Evolutionary conservation across 2,797 vertebrate genomes (phyloP), one percentile per base, ranked within the genome.

Genomic region (Hipposideros larvatus): DNA sequence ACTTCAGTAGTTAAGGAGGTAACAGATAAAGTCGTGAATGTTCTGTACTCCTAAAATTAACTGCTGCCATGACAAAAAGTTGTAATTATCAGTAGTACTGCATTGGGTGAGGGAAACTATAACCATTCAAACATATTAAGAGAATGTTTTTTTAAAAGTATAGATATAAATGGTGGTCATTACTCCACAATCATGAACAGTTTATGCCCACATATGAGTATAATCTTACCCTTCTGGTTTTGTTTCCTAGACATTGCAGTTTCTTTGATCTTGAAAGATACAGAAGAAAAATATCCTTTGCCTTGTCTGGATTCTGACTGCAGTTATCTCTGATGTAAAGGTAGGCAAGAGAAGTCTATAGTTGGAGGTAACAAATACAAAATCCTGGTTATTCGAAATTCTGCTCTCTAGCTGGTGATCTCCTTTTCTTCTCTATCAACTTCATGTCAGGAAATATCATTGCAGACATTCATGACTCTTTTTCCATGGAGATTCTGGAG

Each of bases 191-290:
- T 57, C 68, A 71, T 28, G 55, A 87, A 92, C 21, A 18, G 15
- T 34, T 37, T 77, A n/a, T 37, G 0, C 3, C 8, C 55, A 26
- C 14, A 26, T 28, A 28, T 4, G 48, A 51, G 48, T 9, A 18
- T 77, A 93, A 59, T 74, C 98, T 98, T 98, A 99, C 98, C 98
- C 94, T 98, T 99, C 22, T 98, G 97, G 37, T 83, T 98, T 96
- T 99, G 98, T 96, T 98, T 99, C 96, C 98, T 98, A 92, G 98
- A 98, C 98, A 99, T 98, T 96, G 96, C 61, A 15, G 89, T 6
- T 89, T 31, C 84, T 94, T 93, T 70, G n/a, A 63, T 95, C 68
- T 93, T 59, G 21, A 85, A 96, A 92, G 75, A 86, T 15, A 65
- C 4, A 84, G 82, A 84, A 84, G 37, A 84, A 97, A 96, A 89